Conservation (phyloP, 2,888 invertebrate species). For the Caenorhabditis afra region DNA sequence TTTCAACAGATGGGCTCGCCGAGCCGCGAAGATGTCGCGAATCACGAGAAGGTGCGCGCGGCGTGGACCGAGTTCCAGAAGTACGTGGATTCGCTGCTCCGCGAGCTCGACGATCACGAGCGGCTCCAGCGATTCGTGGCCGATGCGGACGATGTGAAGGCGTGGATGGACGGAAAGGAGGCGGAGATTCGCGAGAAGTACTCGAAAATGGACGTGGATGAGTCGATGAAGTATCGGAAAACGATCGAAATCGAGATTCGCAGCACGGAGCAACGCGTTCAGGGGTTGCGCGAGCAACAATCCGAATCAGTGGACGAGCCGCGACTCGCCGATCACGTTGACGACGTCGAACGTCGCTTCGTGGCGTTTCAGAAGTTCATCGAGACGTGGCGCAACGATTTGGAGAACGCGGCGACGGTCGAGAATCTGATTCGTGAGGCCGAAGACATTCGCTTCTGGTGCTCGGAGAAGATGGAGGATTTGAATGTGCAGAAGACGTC, state of each 20-base stretch:
- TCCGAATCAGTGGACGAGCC: background rate
- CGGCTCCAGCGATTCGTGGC: slow-evolving; percentile 32
- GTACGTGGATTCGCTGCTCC: slow-evolving; percentile 27
- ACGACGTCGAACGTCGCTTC: slow-evolving; percentile 8
- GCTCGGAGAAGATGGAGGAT: slow-evolving; percentile 40
- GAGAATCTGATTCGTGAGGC: slow-evolving; percentile 59
- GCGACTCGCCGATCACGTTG: slow-evolving; percentile 18
- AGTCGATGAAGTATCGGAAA: slow-evolving; percentile 46
- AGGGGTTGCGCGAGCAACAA: slow-evolving; percentile 6
- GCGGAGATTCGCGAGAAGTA: slow-evolving; percentile 36
- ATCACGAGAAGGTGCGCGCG: slow-evolving; percentile 13
- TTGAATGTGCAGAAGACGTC: slow-evolving; percentile 27
- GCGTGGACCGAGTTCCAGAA: slow-evolving; percentile 29
- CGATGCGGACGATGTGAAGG: slow-evolving; percentile 28
- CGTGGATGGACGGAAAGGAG: slow-evolving; percentile 45
- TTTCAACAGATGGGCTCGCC: slow-evolving; percentile 20
- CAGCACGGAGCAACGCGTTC: slow-evolving; percentile 26
- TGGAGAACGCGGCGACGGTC: slow-evolving; percentile 44
- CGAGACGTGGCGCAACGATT: slow-evolving; percentile 30
- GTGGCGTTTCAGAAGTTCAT: slow-evolving; percentile 21
- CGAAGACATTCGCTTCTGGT: slow-evolving; percentile 64
- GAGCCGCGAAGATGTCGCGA: slow-evolving; percentile 3
- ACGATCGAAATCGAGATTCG: slow-evolving; percentile 49
- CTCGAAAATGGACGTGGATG: slow-evolving; percentile 41
- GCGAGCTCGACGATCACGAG: slow-evolving; percentile 40